Evolutionary conservation across 2,797 vertebrate genomes (phyloP).

Genomic region (Pipistrellus kuhlii): DNA sequence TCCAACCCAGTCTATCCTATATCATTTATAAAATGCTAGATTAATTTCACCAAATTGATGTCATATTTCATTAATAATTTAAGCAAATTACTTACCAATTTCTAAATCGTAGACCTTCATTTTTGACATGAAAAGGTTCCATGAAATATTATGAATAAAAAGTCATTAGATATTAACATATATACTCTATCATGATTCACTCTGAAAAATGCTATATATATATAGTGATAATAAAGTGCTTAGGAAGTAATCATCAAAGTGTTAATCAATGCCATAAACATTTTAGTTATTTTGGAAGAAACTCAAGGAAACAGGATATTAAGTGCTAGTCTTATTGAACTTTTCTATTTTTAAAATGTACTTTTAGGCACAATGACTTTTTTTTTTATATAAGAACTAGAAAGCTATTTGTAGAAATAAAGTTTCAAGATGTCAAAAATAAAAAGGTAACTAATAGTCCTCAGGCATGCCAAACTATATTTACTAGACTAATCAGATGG

Average conservation of each 20-base stretch:
- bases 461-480: not conserved
- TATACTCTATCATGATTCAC: not conserved
- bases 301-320: constrained; percentile 13
- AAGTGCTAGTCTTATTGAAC: not conserved
- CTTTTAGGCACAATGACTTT: not conserved
- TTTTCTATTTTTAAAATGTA: not conserved
- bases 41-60: not conserved
- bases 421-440: not conserved
- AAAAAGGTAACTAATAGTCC: not conserved
- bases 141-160: constrained; percentile 21
- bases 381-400: constrained; percentile 21
- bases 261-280: not conserved
- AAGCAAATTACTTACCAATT: not conserved
- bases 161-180: not conserved
- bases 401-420: constrained; percentile 1
- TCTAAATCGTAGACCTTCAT: not conserved
- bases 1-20: not conserved
- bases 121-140: not conserved
- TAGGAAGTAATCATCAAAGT: not conserved
- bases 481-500: not conserved
- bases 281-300: constrained; percentile 16
- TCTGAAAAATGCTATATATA: not conserved
- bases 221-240: not conserved
- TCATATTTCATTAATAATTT: not conserved
- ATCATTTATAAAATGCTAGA: not conserved